These are phyloP conservation scores for Seriola dumerili DNA, from an alignment of 2,113 vertebrate genomes.

Conservation along the genomic window DNA sequence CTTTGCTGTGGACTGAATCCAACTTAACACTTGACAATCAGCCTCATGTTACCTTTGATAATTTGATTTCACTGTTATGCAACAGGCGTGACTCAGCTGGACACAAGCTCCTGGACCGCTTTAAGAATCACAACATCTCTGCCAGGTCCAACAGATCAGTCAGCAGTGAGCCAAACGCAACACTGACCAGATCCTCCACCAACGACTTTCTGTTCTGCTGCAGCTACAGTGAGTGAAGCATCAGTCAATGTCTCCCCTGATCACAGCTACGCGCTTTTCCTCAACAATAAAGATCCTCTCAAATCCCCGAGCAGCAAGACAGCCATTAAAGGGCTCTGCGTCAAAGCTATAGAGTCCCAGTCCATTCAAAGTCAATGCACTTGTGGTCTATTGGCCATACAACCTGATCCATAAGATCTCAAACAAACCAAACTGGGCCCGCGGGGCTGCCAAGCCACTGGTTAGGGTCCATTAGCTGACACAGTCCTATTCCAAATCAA, in stretches of 20 bases:
- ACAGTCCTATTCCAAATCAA: conserved; percentile 34
- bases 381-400: conserved; percentile 17
- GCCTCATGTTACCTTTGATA: too few species aligned
- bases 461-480: conserved; percentile 23
- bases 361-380: conserved; percentile 1
- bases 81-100: neutral
- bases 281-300: conserved; percentile 5
- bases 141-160: neutral
- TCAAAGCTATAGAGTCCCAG: neutral
- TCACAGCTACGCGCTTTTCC: conserved; percentile 1
- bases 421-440: conserved; percentile 45
- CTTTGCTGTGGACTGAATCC: too few species aligned
- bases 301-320: conserved; percentile 18
- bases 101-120: neutral
- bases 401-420: conserved; percentile 42
- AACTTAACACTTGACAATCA: too few species aligned
- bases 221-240: neutral
- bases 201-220: neutral
- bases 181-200: neutral
- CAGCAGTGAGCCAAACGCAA: neutral
- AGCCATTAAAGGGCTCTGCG: conserved; percentile 12
- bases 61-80: too few species aligned
- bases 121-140: neutral
- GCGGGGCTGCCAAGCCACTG: neutral
- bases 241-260: conserved; percentile 4